These are phyloP conservation scores for Eumerus sabulonum DNA, from an alignment of 2,888 invertebrate genomes.

Conservation along the genomic window DNA sequence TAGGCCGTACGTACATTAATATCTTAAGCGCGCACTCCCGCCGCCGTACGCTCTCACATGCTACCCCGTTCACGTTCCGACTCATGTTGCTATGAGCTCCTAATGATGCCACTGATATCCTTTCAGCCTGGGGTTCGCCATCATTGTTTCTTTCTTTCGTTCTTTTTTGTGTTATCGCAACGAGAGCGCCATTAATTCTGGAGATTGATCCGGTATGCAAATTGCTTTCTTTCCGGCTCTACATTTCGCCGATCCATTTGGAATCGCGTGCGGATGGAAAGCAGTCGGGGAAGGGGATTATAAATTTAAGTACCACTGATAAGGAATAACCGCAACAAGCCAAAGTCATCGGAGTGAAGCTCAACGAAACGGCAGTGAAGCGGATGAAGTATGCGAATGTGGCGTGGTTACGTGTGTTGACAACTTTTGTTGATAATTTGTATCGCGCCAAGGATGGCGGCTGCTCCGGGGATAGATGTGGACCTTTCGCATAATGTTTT, in stretches of 20 bases:
- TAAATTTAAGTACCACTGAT: slow-evolving; percentile 58
- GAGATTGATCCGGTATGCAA: slow-evolving; percentile 67
- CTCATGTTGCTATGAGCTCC: slow-evolving; percentile 3
- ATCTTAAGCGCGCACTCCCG: slow-evolving; percentile 31
- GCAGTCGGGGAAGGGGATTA: slow-evolving; percentile 49
- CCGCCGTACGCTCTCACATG: slow-evolving; percentile 51
- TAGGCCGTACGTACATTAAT: slow-evolving; percentile 54
- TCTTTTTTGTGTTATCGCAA: slow-evolving; percentile 32
- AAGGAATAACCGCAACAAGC: slow-evolving; percentile 61
- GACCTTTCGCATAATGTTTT: too few species aligned
- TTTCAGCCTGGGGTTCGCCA: slow-evolving; percentile 33
- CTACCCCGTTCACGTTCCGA: neutral
- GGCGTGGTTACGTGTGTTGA: slow-evolving; percentile 46
- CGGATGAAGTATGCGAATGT: slow-evolving; percentile 40
- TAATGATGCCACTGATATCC: slow-evolving; percentile 46
- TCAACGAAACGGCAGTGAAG: slow-evolving; percentile 64
- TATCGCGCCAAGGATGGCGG: slow-evolving; percentile 9
- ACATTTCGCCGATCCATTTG: neutral
- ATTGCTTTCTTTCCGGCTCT: slow-evolving; percentile 43
- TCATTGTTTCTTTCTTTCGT: slow-evolving; percentile 39
- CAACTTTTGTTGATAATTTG: slow-evolving; percentile 41
- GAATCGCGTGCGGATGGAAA: slow-evolving; percentile 19
- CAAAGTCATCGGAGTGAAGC: neutral
- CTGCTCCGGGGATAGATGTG: neutral
- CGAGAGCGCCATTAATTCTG: slow-evolving; percentile 59